phyloP scores from a whole-genome alignment of 1,140 invertebrate species.

The Brachionus rotundiformis region DNA sequence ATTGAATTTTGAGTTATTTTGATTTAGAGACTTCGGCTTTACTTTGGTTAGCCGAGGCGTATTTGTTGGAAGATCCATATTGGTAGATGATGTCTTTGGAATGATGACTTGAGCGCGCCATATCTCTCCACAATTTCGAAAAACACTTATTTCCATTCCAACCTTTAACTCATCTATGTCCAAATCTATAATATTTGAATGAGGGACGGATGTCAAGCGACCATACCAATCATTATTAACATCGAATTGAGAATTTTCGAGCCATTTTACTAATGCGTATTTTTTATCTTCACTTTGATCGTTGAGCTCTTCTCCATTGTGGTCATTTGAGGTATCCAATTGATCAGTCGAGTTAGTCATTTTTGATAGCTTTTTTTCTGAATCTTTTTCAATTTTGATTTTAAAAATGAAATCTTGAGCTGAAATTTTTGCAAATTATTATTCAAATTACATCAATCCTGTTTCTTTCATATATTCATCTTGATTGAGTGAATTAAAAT shows the following conservation, averaged over 20 bases:
- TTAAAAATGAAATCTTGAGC: not conserved
- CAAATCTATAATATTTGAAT: constrained; percentile 42
- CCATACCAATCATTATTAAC: constrained; percentile 46
- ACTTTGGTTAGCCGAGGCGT: not conserved
- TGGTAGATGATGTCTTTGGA: constrained; percentile 14
- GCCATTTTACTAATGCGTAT: constrained; percentile 45
- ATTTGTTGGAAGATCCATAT: constrained; percentile 25
- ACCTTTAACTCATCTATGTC: constrained; percentile 42
- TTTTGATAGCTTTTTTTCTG: not conserved
- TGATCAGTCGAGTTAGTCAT: not conserved
- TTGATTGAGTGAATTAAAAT: not conserved
- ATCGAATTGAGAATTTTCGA: constrained; percentile 49
- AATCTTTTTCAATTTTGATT: not conserved
- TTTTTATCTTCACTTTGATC: constrained; percentile 4
- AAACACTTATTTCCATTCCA: constrained; percentile 44
- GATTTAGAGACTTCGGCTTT: not conserved
- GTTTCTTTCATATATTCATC: not conserved
- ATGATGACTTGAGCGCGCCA: constrained; percentile 49
- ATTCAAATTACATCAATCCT: not conserved
- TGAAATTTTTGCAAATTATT: not conserved
- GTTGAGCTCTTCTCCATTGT: not conserved
- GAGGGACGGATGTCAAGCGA: constrained; percentile 42
- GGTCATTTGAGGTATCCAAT: not conserved
- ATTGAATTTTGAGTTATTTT: not conserved
- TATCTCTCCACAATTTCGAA: constrained; percentile 42